Evolutionary conservation across 92 coral and sea anemone genomes (phyloP), one percentile per base, ranked within the genome.

Genomic region (Parazoanthus atlanticus): DNA sequence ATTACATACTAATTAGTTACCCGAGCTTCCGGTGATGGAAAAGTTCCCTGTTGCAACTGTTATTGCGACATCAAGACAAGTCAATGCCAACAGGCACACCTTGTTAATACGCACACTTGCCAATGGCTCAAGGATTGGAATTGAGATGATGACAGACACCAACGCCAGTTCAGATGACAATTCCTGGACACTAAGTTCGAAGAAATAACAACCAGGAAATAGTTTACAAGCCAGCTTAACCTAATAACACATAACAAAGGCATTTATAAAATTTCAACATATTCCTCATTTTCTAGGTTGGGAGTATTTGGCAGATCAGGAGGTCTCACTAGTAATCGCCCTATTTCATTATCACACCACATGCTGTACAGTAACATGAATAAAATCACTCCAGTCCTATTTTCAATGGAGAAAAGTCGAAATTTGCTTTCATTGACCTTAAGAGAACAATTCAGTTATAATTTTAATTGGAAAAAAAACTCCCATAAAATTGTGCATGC

Each of bases 51-150:
- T 91, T 26, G 98, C 99, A 82, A 96, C 86, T 67, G 93, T 93
- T 85, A 97, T 89, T 19, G 97, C 99, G 23, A 96, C 90, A 70
- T 97, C 94, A 58, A 97, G 86, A 56, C 97, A 93, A 36, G 92
- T 89, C 85, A 97, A 87, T 40, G 97, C 98, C 90, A 97, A 84
- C 72, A 95, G 81, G 76, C 93, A 90, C 75, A 97, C 90, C 82
- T 97, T 93, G 88, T 97, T 91, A 58, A 97, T 83, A 40, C 99
- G 96, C 65, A 83, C 89, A 80, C 91, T 89, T 17, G 95, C 88
- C 40, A 97, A 87, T 0, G 99, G 99, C 81, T 97, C 99, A 66
- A 97, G 92, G 25, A 97, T 93, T 5, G 99, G 99, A 84, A 97
- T 90, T 72, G 98, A 95, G 36, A 92, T 89, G 43, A 97, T 91